Evolutionary conservation across 2,113 vertebrate species (phyloP).

Genomic region (Xenopus borealis): DNA sequence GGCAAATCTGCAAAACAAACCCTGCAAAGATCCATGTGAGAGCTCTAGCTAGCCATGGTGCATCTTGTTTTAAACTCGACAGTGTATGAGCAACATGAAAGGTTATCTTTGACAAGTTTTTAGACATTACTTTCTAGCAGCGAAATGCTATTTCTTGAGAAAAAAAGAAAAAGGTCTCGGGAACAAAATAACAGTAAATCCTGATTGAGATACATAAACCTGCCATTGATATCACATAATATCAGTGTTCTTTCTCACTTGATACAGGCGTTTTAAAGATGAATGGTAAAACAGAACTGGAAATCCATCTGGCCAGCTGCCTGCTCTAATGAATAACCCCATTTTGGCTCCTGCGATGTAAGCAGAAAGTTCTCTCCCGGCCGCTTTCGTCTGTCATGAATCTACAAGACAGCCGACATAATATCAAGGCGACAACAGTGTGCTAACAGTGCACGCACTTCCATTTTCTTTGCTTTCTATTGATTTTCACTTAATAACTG

Average conservation of each 20-base stretch:
- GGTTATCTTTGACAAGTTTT: slow-evolving; percentile 85
- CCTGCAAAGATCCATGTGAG: slow-evolving; percentile 66
- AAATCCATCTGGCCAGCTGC: slow-evolving; percentile 98
- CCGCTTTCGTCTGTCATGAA: slow-evolving; percentile 93
- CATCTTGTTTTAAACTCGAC: slow-evolving; percentile 76
- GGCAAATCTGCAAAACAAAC: slow-evolving; percentile 20
- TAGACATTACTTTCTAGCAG: slow-evolving; percentile 80
- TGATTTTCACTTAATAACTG: slow-evolving; percentile 99
- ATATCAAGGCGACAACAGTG: slow-evolving; percentile 97
- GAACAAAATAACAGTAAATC: slow-evolving; percentile 99
- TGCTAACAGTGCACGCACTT: slow-evolving; percentile 96
- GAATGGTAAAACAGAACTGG: slow-evolving; percentile 98
- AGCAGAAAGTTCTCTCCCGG: slow-evolving; percentile 97
- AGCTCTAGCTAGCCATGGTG: slow-evolving; percentile 71
- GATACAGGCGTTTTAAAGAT: slow-evolving; percentile 94
- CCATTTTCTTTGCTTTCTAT: slow-evolving; percentile 99
- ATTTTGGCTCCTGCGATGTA: slow-evolving; percentile 99
- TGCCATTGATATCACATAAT: slow-evolving; percentile 99
- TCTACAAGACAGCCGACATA: slow-evolving; percentile 99
- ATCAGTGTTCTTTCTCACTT: slow-evolving; percentile 98
- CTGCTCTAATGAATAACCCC: slow-evolving; percentile 99
- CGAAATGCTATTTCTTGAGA: slow-evolving; percentile 90
- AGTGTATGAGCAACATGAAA: slow-evolving; percentile 70
- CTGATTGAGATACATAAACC: slow-evolving; percentile 92
- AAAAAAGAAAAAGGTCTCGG: slow-evolving; percentile 91